These are phyloP conservation scores for Ophraella communa DNA, from an alignment of 2,888 invertebrate genomes.

Conservation along the genomic window DNA sequence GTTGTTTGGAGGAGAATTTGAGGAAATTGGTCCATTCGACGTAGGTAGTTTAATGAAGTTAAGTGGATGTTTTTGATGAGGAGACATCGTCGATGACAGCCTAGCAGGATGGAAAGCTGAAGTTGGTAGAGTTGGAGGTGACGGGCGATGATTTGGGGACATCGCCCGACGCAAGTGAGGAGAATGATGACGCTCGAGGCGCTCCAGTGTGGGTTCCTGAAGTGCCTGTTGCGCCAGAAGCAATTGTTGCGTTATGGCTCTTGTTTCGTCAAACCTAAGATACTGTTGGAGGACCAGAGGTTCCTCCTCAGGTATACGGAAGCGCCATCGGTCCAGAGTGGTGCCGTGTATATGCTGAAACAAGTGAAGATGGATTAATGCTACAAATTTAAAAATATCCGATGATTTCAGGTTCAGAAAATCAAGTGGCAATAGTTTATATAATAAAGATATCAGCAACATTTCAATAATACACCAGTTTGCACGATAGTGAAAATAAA, in stretches of 20 bases:
- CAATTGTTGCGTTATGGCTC: slow-evolving; percentile 77
- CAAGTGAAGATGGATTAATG: slow-evolving; percentile 31
- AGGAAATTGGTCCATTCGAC: slow-evolving; percentile 63
- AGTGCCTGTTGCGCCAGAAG: slow-evolving; percentile 68
- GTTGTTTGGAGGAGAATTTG: slow-evolving; percentile 68
- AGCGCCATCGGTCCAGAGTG: slow-evolving; percentile 87
- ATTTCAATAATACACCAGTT: slow-evolving; percentile 36
- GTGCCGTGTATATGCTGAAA: slow-evolving; percentile 66
- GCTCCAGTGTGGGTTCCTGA: slow-evolving; percentile 66
- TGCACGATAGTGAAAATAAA: slow-evolving; percentile 40
- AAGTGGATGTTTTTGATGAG: slow-evolving; percentile 59
- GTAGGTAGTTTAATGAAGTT: slow-evolving; percentile 61
- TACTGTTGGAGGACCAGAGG: slow-evolving; percentile 91
- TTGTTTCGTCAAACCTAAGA: slow-evolving; percentile 87
- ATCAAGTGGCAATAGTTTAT: slow-evolving; percentile 28
- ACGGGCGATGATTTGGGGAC: slow-evolving; percentile 73
- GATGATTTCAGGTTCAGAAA: slow-evolving; percentile 13
- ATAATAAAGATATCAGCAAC: slow-evolving; percentile 37
- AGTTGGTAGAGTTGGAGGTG: slow-evolving; percentile 64
- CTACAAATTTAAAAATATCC: slow-evolving; percentile 19
- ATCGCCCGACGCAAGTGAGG: slow-evolving; percentile 63
- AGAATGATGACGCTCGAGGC: slow-evolving; percentile 61
- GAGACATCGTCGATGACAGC: slow-evolving; percentile 58
- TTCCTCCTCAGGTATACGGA: slow-evolving; percentile 88
- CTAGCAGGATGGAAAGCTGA: slow-evolving; percentile 60